Evolutionary conservation across 2,888 invertebrate genomes (phyloP).

Genomic region (Melipona bicolor): DNA sequence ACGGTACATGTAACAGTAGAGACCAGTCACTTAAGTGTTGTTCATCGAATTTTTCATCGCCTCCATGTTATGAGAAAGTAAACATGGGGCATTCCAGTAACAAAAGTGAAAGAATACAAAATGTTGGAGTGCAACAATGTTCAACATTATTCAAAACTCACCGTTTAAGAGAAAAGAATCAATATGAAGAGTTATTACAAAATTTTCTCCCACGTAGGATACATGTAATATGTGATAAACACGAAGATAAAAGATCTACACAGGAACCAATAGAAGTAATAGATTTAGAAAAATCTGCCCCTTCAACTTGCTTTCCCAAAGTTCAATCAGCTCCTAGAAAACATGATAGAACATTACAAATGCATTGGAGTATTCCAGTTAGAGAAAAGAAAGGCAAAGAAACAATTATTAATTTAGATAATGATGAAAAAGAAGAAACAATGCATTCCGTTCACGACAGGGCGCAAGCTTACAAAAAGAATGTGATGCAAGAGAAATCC

Average conservation of each 20-base stretch:
- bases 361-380: neutral
- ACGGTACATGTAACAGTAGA: slow-evolving; percentile 55
- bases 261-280: slow-evolving; percentile 71
- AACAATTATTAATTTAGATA: slow-evolving; percentile 24
- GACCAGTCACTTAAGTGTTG: slow-evolving; percentile 42
- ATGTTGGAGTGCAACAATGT: slow-evolving; percentile 32
- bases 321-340: slow-evolving; percentile 10
- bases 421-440: slow-evolving; percentile 10
- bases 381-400: slow-evolving; percentile 39
- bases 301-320: slow-evolving; percentile 41
- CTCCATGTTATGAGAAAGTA: slow-evolving; percentile 33
- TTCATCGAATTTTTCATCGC: slow-evolving; percentile 3
- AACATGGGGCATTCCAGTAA: slow-evolving; percentile 31
- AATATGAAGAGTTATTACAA: slow-evolving; percentile 76
- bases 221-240: slow-evolving; percentile 61
- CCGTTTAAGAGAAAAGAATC: slow-evolving; percentile 72
- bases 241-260: slow-evolving; percentile 34
- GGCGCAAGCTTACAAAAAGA: neutral
- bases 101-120: slow-evolving; percentile 20
- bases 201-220: slow-evolving; percentile 70
- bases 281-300: slow-evolving; percentile 73
- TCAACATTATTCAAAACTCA: slow-evolving; percentile 70
- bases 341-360: neutral
- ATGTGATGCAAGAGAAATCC: neutral
- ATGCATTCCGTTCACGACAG: slow-evolving; percentile 21